Evolutionary conservation across 1,140 invertebrate species (phyloP).

Genomic region (Drosophila watanabei): DNA sequence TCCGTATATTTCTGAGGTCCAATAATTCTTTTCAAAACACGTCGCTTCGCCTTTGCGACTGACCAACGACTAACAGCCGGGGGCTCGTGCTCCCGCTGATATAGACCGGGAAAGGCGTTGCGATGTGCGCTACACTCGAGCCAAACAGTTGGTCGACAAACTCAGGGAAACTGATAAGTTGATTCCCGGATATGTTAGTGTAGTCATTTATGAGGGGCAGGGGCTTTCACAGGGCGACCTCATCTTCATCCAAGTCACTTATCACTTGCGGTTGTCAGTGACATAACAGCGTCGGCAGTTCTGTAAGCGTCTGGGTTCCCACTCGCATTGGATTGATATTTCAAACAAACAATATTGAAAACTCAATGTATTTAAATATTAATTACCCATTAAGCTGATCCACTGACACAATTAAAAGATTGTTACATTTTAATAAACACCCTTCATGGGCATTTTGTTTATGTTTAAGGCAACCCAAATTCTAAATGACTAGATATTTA

Average conservation of each 20-base stretch:
- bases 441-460: not conserved
- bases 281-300: constrained; percentile 34
- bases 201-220: constrained; percentile 2
- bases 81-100: constrained; percentile 40
- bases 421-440: not conserved
- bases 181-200: constrained; percentile 1
- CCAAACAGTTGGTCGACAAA: not conserved
- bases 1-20: not conserved
- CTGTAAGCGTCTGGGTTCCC: constrained; percentile 12
- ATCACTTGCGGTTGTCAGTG: constrained; percentile 28
- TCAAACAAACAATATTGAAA: not conserved
- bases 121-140: constrained; percentile 23
- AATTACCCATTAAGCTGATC: not conserved
- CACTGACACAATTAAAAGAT: constrained; percentile 6
- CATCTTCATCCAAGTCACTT: not conserved
- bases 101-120: constrained; percentile 26
- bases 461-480: not conserved
- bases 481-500: not conserved
- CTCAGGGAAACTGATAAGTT: constrained; percentile 3
- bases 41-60: constrained; percentile 17
- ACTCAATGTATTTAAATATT: constrained; percentile 3
- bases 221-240: constrained; percentile 16
- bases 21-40: constrained; percentile 15
- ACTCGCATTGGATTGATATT: constrained; percentile 4
- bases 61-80: constrained; percentile 35